These are phyloP conservation scores for Eretmochelys imbricata DNA, from an alignment of 2,113 vertebrate species.

Conservation along the genomic window DNA sequence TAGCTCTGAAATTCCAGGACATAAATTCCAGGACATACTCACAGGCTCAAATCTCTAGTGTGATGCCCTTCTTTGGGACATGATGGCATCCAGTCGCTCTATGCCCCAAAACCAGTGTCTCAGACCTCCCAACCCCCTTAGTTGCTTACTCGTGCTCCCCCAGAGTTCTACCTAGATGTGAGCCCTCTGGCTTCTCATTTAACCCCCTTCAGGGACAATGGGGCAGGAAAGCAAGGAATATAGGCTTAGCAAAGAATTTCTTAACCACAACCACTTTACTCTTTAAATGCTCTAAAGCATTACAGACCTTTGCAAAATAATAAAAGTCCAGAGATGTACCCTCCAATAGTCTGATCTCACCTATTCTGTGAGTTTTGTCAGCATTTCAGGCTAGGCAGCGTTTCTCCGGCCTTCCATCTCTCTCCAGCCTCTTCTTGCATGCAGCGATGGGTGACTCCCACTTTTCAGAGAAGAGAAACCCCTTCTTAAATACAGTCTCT, in stretches of 20 bases:
- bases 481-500: not conserved
- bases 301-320: not conserved
- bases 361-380: not conserved
- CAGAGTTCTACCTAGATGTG: not conserved
- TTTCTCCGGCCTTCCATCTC: not conserved
- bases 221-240: not conserved
- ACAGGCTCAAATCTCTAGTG: not conserved
- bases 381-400: not conserved
- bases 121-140: not conserved
- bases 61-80: not conserved
- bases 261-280: not conserved
- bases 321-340: not conserved
- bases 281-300: not conserved
- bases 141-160: not conserved
- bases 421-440: not conserved
- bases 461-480: not conserved
- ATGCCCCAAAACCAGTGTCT: not conserved
- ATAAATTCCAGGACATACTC: not conserved
- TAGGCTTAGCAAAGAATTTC: not conserved
- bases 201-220: not conserved
- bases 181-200: not conserved
- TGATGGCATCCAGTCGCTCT: not conserved
- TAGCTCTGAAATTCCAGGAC: not conserved
- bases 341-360: not conserved
- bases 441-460: not conserved